Evolutionary conservation across 2,113 vertebrate species (phyloP).

Genomic region (Cololabis saira): DNA sequence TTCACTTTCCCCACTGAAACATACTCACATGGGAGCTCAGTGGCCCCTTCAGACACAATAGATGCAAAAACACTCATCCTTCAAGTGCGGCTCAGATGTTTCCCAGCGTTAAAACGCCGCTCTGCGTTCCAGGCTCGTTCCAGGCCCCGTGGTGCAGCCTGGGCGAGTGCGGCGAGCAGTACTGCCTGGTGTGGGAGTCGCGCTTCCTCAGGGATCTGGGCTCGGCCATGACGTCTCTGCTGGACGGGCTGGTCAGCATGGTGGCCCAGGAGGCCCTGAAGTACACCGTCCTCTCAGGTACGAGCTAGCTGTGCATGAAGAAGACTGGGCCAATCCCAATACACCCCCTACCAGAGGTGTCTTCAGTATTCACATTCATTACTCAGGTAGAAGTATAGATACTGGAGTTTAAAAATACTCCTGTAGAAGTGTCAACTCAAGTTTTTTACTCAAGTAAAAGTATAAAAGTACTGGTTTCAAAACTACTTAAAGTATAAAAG

Average conservation of each 20-base stretch:
- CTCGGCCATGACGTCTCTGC: conserved; percentile 85
- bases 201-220: conserved; percentile 94
- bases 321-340: too few species aligned
- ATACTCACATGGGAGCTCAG: conserved; percentile 18
- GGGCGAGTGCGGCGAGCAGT: conserved; percentile 89
- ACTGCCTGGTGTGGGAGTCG: conserved; percentile 96
- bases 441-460: too few species aligned
- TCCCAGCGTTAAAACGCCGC: not conserved
- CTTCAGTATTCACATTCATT: too few species aligned
- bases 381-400: too few species aligned
- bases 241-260: conserved; percentile 92
- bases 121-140: conserved; percentile 80
- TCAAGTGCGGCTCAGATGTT: conserved; percentile 28
- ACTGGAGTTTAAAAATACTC: too few species aligned
- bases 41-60: conserved; percentile 28
- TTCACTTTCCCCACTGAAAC: conserved; percentile 4
- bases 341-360: too few species aligned
- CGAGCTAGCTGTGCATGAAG: too few species aligned
- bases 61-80: conserved; percentile 32
- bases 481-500: too few species aligned
- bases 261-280: conserved; percentile 97
- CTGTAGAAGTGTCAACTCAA: too few species aligned
- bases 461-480: too few species aligned
- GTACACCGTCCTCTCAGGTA: conserved; percentile 94
- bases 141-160: conserved; percentile 90